Evolutionary conservation across 1,140 invertebrate genomes (phyloP).

Genomic region (Probaryconus sp.): DNA sequence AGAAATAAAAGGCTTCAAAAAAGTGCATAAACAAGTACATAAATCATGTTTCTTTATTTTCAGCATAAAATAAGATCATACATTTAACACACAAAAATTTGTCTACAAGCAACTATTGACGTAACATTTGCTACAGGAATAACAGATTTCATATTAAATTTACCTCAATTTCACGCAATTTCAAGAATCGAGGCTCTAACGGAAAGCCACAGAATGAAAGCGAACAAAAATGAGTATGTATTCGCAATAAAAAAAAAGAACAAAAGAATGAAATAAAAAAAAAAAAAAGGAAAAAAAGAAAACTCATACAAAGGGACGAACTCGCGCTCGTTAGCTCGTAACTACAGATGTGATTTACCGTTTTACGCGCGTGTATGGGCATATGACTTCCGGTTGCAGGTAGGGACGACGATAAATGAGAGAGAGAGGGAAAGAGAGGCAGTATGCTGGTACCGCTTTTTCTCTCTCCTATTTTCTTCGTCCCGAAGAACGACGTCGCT

Average conservation of each 20-base stretch:
- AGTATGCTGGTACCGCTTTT: slow-evolving; percentile 42
- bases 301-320: slow-evolving; percentile 39
- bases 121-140: slow-evolving; percentile 24
- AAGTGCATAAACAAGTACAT: no score
- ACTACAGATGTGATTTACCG: slow-evolving; percentile 72
- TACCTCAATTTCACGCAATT: slow-evolving; percentile 42
- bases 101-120: slow-evolving; percentile 30
- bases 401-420: slow-evolving; percentile 37
- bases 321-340: slow-evolving; percentile 50
- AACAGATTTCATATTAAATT: slow-evolving; percentile 45
- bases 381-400: slow-evolving; percentile 74
- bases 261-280: slow-evolving; percentile 3
- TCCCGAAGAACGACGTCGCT: slow-evolving; percentile 45
- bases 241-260: slow-evolving; percentile 32
- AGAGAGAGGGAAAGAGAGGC: slow-evolving; percentile 57
- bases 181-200: slow-evolving; percentile 32
- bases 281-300: slow-evolving; percentile 6
- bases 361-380: slow-evolving; percentile 76
- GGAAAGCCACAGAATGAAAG: slow-evolving; percentile 26
- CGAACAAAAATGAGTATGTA: slow-evolving; percentile 38
- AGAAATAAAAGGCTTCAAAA: no score
- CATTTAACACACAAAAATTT: no score
- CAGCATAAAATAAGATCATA: no score
- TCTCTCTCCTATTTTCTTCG: slow-evolving; percentile 53
- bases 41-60: no score